phyloP scores from a whole-genome alignment of 2,113 vertebrate genomes.

The Lepus timidus region DNA sequence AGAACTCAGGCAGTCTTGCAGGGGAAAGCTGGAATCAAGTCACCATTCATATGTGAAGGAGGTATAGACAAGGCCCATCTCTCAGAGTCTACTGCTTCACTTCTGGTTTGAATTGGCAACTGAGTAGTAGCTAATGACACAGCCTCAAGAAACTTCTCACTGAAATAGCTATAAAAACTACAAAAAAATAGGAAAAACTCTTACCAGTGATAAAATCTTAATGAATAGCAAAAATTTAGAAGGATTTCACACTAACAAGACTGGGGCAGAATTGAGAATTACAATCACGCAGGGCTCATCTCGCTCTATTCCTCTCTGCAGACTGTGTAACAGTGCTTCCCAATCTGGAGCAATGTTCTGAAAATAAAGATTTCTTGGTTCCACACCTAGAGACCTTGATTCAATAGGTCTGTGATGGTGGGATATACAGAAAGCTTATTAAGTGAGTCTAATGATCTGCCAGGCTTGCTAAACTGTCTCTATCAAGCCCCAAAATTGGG shows the following conservation, averaged over 20 bases:
- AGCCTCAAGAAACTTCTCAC: slow-evolving; percentile 29
- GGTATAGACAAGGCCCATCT: slow-evolving; percentile 37
- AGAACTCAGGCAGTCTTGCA: slow-evolving; percentile 37
- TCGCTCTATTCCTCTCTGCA: not conserved
- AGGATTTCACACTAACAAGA: slow-evolving; percentile 19
- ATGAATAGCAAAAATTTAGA: not conserved
- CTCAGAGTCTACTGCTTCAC: not conserved
- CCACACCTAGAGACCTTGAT: slow-evolving; percentile 31
- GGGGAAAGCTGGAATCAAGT: slow-evolving; percentile 28
- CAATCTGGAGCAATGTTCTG: not conserved
- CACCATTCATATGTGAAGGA: not conserved
- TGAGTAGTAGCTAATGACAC: slow-evolving; percentile 44
- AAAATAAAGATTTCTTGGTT: slow-evolving; percentile 26
- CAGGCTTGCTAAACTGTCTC: not conserved
- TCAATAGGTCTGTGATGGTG: not conserved
- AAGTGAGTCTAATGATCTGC: not conserved
- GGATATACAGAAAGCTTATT: no score
- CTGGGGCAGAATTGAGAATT: not conserved
- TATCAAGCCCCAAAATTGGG: not conserved
- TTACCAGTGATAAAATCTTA: slow-evolving; percentile 42
- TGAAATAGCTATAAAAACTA: not conserved
- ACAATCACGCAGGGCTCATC: not conserved
- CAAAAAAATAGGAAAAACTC: not conserved
- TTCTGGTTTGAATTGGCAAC: slow-evolving; percentile 41
- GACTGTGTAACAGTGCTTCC: not conserved